Evolutionary conservation across 2,888 invertebrate genomes (phyloP), one percentile per base, ranked within the genome.

Genomic region (Eudemis profundana): DNA sequence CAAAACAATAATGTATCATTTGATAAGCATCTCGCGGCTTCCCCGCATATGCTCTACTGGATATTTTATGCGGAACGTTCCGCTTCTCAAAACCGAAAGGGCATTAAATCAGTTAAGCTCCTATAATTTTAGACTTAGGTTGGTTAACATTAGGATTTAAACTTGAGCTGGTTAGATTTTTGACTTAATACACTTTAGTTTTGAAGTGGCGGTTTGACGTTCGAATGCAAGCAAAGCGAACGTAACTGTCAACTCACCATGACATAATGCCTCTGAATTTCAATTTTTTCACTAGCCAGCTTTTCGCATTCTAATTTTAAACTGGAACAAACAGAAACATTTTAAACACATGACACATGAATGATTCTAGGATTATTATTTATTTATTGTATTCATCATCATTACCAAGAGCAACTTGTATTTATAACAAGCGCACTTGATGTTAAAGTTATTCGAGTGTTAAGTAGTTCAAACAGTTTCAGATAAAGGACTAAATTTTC

Each of bases 241-340:
- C 40, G n/a, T 42, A 57, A 38, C 44, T 51, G 36, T 36, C 50
- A 53, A 90, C 96, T 95, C 90, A 96, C 96, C 97, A 97, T 97
- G 75, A 97, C 96, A 93, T 97, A 97, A 93, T 97, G 96, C 90
- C 97, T 94, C 89, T 97, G 97, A 93, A 97, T 96, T 93, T 97
- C 96, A 79, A 96, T 96, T 93, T 97, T 97, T 93, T 97, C 97
- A 86, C 95, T 95, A 81, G 96, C 96, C 87, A 97, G 91, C 90
- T 97, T 97, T 92, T 97, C 97, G 90, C 96, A 96, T 93, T 97
- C 97, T 93, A 96, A 93, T 93, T 97, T 96, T 90, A 97, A 93
- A 88, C 95, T 95, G 94, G 79, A 93, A 94, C 88, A 90, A 88
- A 61, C 49, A 61, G 49, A 56, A 56, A 56, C 14, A 40, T 33